Conservation (phyloP, 2,113 vertebrate genomes). For the Hirundichthys speculiger region DNA sequence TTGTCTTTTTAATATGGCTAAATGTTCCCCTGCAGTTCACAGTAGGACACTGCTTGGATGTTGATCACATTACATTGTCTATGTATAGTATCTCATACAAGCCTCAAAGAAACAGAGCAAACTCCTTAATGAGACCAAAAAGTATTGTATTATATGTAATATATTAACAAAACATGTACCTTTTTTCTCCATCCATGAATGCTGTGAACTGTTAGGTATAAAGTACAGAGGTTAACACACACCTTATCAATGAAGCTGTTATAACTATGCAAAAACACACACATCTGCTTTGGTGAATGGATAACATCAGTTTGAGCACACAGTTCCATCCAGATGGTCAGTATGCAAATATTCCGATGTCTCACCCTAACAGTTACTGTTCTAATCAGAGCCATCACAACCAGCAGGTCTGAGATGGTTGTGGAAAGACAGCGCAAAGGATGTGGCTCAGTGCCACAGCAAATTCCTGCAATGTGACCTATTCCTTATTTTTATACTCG, state of each 20-base stretch:
- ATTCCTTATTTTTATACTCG: neutral
- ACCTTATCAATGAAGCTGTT: slow-evolving; percentile 46
- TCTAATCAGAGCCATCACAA: slow-evolving; percentile 22
- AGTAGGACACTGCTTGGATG: neutral
- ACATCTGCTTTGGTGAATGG: slow-evolving; percentile 3
- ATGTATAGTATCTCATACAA: neutral
- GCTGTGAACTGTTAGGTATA: neutral
- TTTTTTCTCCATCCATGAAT: slow-evolving; percentile 1
- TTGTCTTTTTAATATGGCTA: neutral
- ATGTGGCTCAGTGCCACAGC: slow-evolving; percentile 16
- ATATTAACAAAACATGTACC: neutral
- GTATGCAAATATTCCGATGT: slow-evolving; percentile 55
- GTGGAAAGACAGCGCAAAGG: slow-evolving; percentile 1
- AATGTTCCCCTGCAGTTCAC: neutral
- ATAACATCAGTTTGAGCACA: slow-evolving; percentile 27
- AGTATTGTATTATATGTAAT: neutral
- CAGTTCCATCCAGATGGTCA: slow-evolving; percentile 33
- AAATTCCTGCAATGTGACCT: neutral
- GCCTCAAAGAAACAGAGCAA: neutral
- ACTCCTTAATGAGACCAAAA: neutral
- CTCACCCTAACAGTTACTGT: slow-evolving; percentile 36
- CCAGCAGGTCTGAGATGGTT: slow-evolving; percentile 11
- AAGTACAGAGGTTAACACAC: slow-evolving; percentile 3
- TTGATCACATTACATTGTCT: neutral
- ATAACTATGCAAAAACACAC: slow-evolving; percentile 32